Conservation (phyloP, 2,113 vertebrate genomes). For the Peromyscus polionotus region DNA sequence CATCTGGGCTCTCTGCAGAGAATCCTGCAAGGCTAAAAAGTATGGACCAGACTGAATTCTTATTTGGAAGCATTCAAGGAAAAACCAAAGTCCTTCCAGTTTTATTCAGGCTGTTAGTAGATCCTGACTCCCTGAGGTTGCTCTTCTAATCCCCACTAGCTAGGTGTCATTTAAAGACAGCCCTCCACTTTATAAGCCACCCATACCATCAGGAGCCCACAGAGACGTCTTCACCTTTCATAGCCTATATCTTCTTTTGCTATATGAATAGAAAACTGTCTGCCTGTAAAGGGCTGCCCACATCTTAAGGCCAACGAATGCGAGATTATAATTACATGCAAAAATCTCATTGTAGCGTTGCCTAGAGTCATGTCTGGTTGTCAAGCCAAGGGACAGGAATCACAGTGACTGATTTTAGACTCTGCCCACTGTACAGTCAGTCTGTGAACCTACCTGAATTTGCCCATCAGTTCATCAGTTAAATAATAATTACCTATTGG, state of each 20-base stretch:
- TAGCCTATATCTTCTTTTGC: background rate
- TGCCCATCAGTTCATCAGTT: background rate
- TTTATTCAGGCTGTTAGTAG: background rate
- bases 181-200: background rate
- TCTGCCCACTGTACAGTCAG: background rate
- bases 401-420: constrained; percentile 18
- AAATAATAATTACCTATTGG: constrained; percentile 18
- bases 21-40: background rate
- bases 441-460: background rate
- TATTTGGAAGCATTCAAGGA: background rate
- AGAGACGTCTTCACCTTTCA: background rate
- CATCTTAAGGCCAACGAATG: background rate
- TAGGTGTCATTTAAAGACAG: background rate
- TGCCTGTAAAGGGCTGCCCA: background rate
- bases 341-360: background rate
- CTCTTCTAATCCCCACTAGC: background rate
- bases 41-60: background rate
- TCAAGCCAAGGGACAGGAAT: background rate
- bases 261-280: background rate
- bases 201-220: background rate
- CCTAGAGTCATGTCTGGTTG: background rate
- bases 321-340: background rate
- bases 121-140: background rate
- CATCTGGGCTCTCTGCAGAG: background rate
- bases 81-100: background rate